Evolutionary conservation across 2,797 vertebrate genomes (phyloP).

Genomic region (Enteromius paludinosus): DNA sequence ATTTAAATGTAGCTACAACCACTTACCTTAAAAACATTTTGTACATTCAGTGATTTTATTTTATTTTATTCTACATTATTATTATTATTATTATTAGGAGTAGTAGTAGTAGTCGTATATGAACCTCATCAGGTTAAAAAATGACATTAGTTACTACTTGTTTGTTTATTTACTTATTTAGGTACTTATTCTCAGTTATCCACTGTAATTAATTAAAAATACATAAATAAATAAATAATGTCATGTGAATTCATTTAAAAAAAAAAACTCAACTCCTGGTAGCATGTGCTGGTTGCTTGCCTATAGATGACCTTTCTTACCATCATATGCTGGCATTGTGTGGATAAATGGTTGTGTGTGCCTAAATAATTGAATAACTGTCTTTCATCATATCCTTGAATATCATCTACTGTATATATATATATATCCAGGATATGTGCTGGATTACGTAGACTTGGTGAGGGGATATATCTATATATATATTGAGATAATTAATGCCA

Average conservation of each 20-base stretch:
- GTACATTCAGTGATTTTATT: too few relatives aligned
- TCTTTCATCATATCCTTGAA: constrained; percentile 9
- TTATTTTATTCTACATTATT: too few relatives aligned
- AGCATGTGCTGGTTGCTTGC: background rate
- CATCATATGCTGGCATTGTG: background rate
- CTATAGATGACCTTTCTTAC: background rate
- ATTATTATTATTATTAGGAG: too few relatives aligned
- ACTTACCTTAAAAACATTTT: too few relatives aligned
- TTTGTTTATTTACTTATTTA: background rate
- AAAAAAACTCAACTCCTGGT: background rate
- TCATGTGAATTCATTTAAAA: background rate
- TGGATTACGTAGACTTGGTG: background rate
- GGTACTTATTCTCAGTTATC: background rate
- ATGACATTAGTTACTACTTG: background rate
- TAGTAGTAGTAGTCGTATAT: too few relatives aligned
- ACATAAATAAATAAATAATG: background rate
- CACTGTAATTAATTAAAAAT: background rate
- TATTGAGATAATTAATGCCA: background rate
- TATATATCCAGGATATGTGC: background rate
- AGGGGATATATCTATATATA: background rate
- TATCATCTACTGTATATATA: background rate
- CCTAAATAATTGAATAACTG: background rate
- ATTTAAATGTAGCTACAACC: too few relatives aligned
- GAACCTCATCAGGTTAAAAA: background rate
- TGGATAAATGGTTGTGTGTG: background rate